These are phyloP conservation scores for Ariolimax columbianus DNA, from an alignment of 2,888 invertebrate species.

Conservation along the genomic window DNA sequence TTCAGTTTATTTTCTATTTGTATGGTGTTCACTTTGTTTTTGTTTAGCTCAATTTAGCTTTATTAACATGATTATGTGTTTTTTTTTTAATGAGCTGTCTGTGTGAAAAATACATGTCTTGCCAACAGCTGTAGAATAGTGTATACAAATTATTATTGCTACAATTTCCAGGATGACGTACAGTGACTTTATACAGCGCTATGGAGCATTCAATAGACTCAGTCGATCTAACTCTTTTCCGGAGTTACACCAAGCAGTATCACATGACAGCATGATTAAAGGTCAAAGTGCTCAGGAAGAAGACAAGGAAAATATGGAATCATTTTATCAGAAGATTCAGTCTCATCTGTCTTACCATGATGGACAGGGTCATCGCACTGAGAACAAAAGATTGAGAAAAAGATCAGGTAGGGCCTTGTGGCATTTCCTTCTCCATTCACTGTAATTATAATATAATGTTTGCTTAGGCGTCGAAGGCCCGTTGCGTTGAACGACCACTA, in stretches of 20 bases:
- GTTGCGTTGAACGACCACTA: too few relatives aligned
- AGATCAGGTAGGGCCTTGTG: constrained; percentile 1
- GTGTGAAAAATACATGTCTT: too few relatives aligned
- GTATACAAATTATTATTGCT: too few relatives aligned
- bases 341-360: constrained; percentile 32
- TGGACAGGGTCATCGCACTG: not conserved
- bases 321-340: constrained; percentile 17
- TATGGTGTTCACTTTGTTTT: too few relatives aligned
- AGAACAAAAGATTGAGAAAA: constrained; percentile 18
- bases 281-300: not conserved
- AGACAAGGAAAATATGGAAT: constrained; percentile 40
- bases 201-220: constrained; percentile 57
- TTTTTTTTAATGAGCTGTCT: too few relatives aligned
- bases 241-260: constrained; percentile 4
- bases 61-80: too few relatives aligned
- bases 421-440: not conserved
- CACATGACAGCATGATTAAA: not conserved
- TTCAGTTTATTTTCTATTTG: too few relatives aligned
- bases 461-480: too few relatives aligned
- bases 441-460: too few relatives aligned
- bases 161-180: constrained; percentile 63
- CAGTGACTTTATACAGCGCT: constrained; percentile 66
- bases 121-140: too few relatives aligned
- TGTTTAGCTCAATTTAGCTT: too few relatives aligned
- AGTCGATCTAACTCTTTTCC: constrained; percentile 61